Conservation (phyloP, 2,113 vertebrate genomes). For the Galeopterus variegatus region DNA sequence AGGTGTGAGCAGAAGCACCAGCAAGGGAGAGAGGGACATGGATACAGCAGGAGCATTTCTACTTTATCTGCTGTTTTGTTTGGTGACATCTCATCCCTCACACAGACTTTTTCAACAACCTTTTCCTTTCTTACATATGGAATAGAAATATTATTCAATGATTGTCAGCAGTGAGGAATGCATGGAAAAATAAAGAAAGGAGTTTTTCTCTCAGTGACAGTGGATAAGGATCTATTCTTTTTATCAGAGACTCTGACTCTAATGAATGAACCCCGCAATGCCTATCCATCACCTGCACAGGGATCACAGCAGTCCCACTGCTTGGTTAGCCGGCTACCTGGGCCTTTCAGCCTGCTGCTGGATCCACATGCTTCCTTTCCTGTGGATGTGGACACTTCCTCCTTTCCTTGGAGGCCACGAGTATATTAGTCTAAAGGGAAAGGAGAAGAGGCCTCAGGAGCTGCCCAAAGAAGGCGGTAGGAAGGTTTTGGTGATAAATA, state of each 20-base stretch:
- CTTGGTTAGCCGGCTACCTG: not conserved
- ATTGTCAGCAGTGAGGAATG: conserved; percentile 68
- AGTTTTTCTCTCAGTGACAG: conserved; percentile 65
- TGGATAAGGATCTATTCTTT: conserved; percentile 36
- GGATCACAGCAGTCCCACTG: not conserved
- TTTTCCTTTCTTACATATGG: not conserved
- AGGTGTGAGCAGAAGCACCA: conserved; percentile 45
- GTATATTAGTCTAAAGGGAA: not conserved
- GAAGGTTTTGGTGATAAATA: not conserved
- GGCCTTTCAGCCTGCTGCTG: fast-evolving
- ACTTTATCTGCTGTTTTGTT: conserved; percentile 57
- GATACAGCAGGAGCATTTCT: conserved; percentile 35
- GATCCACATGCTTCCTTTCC: too few species aligned
- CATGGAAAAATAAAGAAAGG: conserved; percentile 44
- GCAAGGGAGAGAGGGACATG: conserved; percentile 53
- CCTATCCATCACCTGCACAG: conserved; percentile 50
- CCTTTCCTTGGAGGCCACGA: not conserved
- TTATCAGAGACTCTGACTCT: conserved; percentile 35
- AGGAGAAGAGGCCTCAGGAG: not conserved
- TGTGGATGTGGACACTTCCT: too few species aligned
- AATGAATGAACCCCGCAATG: conserved; percentile 50
- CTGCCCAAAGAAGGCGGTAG: not conserved
- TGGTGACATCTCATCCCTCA: conserved; percentile 53
- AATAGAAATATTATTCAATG: conserved; percentile 64
- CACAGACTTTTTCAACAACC: conserved; percentile 22